Base-by-base conservation (phyloP, 2,113 vertebrate species). In the Nymphicus hollandicus region DNA sequence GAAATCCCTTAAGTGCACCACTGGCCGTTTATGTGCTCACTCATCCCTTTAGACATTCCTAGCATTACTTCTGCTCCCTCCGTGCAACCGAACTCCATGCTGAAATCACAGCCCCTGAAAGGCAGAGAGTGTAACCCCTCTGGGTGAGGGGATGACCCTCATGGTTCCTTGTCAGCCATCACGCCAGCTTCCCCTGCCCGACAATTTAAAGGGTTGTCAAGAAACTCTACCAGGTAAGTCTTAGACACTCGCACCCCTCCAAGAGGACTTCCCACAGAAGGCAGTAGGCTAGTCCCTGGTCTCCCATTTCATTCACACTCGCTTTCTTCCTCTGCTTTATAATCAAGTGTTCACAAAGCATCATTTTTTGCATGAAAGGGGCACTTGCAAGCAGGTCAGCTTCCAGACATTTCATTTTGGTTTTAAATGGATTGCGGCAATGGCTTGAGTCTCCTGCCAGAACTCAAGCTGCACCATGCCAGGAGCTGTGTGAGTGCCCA, bases 241-340 rank as follows among this genome's bases (percentile, higher is more conserved):
- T 87, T 35, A 78, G 63, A 71, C 46, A 43, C 10, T 63, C 1
- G 0, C 0, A 0, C 2, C 4, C 9, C 41, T 83, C 28, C 2
- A 2, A 74, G 17, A 80, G 27, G 60, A 69, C 20, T 53, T 81
- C 46, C 31, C 43, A 56, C 11, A 71, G 65, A 74, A 4, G 4
- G 47, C 37, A 50, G 71, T 0, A 0, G 61, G 69, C 20, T 76
- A 47, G 17, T 72, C 35, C 63, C 53, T 49, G 13, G 46, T 93
- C 44, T 71, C 69, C 69, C 41, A 35, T 69, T 88, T 84, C 27
- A 65, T 66, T 87, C 53, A 72, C 2, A 1, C 11, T 76, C 64
- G 19, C 37, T 53, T 91, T 84, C 35, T 68, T 79, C 49, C 43
- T 68, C 43, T 74, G 64, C 31, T 88, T 65, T 69, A 82, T 23